Percentiles rank a stretch among this genome's conserved stretches.
phyloP scores from a whole-genome alignment of 2,113 vertebrate genomes.

The Fregetta grallaria region DNA sequence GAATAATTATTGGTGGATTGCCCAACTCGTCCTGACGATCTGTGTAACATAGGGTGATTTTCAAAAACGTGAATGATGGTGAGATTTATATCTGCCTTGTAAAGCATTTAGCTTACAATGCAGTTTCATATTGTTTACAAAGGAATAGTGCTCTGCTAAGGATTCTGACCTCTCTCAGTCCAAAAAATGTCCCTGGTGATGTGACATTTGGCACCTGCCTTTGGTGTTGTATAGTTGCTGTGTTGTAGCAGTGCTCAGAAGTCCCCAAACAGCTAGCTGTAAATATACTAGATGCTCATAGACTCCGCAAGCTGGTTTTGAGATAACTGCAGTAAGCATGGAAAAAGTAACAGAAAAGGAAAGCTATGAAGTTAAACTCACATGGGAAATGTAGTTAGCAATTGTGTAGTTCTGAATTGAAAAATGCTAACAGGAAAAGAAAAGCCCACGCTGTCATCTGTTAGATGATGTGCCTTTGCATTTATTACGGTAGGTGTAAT shows the following conservation, averaged over 20 bases:
- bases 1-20: not conserved
- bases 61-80: not conserved
- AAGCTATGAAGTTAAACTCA: not conserved
- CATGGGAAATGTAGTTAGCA: not conserved
- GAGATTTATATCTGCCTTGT: not conserved
- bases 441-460: not conserved
- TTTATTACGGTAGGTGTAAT: not conserved
- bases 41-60: not conserved
- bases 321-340: not conserved
- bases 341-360: not conserved
- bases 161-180: not conserved
- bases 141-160: not conserved
- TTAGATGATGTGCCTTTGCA: not conserved
- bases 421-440: not conserved
- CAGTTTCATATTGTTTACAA: not conserved
- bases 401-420: not conserved
- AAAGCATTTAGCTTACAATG: not conserved
- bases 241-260: not conserved
- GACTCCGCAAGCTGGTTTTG: not conserved
- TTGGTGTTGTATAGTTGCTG: not conserved
- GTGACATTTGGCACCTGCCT: not conserved
- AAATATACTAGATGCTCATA: not conserved
- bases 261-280: not conserved
- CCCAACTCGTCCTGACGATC: not conserved
- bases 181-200: not conserved